phyloP scores from a whole-genome alignment of 2,113 vertebrate species.

The Dicaeum eximium region DNA sequence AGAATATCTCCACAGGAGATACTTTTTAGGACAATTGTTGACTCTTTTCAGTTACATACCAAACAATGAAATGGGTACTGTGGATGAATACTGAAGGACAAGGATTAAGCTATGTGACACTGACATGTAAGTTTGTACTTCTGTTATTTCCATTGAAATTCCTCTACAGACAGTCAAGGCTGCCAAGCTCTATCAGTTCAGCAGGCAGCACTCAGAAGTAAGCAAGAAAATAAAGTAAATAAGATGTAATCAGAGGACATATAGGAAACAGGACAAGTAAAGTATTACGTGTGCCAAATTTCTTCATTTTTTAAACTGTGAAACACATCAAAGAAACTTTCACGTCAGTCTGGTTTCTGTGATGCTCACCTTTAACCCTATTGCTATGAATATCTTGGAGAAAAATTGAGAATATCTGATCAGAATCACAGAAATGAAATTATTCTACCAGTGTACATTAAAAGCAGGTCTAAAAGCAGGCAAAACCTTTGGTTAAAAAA shows the following conservation, averaged over 20 bases:
- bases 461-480: neutral
- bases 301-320: neutral
- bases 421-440: neutral
- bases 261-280: neutral
- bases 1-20: neutral
- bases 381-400: neutral
- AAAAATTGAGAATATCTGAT: neutral
- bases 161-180: neutral
- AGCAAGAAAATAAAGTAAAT: neutral
- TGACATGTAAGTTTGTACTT: neutral
- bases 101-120: neutral
- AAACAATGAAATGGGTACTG: neutral
- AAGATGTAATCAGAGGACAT: neutral
- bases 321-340: neutral
- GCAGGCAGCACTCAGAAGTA: neutral
- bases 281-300: neutral
- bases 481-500: neutral
- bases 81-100: neutral
- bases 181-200: neutral
- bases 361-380: neutral
- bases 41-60: neutral
- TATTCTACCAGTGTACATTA: neutral
- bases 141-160: neutral
- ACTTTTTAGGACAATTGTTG: neutral
- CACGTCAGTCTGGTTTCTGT: neutral